Evolutionary conservation across 2,113 vertebrate genomes (phyloP), one percentile per base, ranked within the genome.

Genomic region (Mus musculus): DNA sequence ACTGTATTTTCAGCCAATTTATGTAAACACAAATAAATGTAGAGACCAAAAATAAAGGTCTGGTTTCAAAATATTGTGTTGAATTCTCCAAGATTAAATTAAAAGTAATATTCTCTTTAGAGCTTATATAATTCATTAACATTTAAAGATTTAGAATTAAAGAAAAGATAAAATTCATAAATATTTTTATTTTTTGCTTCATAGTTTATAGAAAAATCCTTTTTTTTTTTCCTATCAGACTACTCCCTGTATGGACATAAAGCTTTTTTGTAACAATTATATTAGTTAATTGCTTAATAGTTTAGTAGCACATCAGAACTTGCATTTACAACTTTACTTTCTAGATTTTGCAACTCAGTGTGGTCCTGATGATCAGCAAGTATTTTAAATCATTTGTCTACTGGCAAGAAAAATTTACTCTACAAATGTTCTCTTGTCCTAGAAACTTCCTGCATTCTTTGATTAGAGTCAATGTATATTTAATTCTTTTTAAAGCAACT

Each of bases 401-500:
- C 0, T 22, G 2, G 6, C 24, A 5, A 86, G 28, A 22, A 42
- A 10, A 3, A 0, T 46, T 59, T 9, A 10, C 13, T 69, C 2
- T 65, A 16, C 49, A 39, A 92, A 78, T 1, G 5, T n/a, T 76
- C 1, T 46, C 17, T 87, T 96, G 52, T 89, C 54, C 17, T 24
- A 49, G 36, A 11, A 42, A 36, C n/a, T 85, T 94, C 11, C 5
- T 85, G 39, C 19, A 36, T 76, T n/a, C 1, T 76, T 33, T 12
- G 12, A 8, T 59, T 65, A 4, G 28, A 54, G 7, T 88, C 86
- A 77, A 80, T 3, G 30, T 0, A 75, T 1, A 33, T 89, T 89
- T 42, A n/a, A n/a, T 93, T 93, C 9, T 33, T 78, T 94, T 92
- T 89, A 93, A 90, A 76, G 59, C 42, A 88, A 0, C 1, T 71